Conservation (phyloP, 2,797 vertebrate genomes). For the Smutsia gigantea region DNA sequence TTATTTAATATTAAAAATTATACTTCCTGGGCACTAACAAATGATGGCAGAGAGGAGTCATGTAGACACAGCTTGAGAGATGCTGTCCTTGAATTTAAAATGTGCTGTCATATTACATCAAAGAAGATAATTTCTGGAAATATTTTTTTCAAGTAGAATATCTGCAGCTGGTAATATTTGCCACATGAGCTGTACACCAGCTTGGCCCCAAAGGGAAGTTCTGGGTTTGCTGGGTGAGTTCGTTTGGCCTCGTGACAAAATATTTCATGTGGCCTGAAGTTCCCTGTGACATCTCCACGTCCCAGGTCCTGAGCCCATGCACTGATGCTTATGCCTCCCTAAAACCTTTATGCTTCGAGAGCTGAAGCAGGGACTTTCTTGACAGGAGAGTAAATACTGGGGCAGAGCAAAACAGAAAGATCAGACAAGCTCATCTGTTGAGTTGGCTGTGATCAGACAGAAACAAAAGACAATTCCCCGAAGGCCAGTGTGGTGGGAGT, state of each 20-base stretch:
- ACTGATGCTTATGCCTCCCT: not conserved
- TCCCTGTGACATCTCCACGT: not conserved
- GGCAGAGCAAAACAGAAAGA: not conserved
- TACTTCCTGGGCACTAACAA: not conserved
- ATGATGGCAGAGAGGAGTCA: not conserved
- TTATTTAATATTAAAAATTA: constrained; percentile 35
- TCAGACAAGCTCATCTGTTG: not conserved
- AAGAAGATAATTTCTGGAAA: not conserved
- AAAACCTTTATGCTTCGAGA: not conserved
- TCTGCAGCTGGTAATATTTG: not conserved
- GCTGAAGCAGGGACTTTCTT: not conserved
- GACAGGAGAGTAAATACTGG: not conserved
- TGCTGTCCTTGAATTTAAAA: not conserved
- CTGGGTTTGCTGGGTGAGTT: not conserved
- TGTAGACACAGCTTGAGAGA: constrained; percentile 12
- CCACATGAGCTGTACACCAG: not conserved
- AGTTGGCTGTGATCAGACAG: not conserved
- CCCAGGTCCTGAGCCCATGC: not conserved
- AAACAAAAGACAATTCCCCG: not conserved
- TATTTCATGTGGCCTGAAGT: not conserved
- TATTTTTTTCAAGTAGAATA: not conserved
- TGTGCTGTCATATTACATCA: not conserved
- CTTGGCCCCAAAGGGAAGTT: not conserved
- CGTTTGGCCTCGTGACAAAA: not conserved
- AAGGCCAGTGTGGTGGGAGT: not conserved